Evolutionary conservation across 2,113 vertebrate species (phyloP).

Genomic region (Rattus rattus): DNA sequence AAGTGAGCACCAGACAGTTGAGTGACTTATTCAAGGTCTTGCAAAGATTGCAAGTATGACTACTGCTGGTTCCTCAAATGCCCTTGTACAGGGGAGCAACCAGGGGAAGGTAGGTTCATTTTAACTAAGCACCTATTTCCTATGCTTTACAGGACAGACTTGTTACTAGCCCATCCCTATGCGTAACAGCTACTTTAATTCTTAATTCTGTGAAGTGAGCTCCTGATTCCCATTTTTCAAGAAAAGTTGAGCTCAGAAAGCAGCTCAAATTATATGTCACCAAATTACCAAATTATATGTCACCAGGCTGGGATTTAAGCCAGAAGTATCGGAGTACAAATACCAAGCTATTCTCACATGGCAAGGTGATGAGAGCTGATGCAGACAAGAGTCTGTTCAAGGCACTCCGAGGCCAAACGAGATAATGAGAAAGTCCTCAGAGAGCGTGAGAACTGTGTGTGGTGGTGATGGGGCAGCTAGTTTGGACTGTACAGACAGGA

Average conservation of each 20-base stretch:
- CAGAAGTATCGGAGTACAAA: background rate
- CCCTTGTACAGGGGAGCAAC: background rate
- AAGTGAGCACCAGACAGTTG: background rate
- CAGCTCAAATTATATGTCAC: background rate
- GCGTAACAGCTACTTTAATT: constrained; percentile 27
- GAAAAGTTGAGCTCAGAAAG: background rate
- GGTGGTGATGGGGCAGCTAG: background rate
- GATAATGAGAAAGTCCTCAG: background rate
- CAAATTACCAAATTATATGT: background rate
- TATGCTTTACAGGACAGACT: background rate
- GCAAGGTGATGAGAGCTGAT: background rate
- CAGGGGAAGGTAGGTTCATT: background rate
- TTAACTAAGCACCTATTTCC: background rate
- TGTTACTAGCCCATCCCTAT: background rate
- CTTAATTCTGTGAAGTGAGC: background rate
- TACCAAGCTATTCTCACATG: background rate
- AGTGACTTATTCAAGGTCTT: background rate
- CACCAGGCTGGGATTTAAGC: background rate
- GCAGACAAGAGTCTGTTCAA: background rate
- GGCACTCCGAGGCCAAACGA: background rate
- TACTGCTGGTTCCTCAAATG: background rate
- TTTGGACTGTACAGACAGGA: background rate
- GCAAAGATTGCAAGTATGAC: background rate
- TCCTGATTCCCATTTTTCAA: background rate
- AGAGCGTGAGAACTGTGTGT: background rate